Evolutionary conservation across 2,888 invertebrate species (phyloP).

Genomic region (Aplocera efformata): DNA sequence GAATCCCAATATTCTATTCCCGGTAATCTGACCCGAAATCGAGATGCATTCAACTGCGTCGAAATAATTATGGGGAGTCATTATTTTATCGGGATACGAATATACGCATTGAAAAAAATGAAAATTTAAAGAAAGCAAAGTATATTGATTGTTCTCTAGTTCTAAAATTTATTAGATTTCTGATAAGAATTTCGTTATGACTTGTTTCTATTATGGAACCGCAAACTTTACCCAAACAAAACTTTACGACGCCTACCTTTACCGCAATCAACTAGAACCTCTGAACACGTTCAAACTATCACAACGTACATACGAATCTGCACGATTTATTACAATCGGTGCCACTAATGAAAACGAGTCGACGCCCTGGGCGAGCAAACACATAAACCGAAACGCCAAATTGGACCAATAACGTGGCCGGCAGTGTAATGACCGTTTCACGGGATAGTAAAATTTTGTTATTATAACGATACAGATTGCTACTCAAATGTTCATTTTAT

Average conservation of each 20-base stretch:
- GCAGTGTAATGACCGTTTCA: conserved; percentile 49
- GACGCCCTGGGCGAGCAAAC: conserved; percentile 55
- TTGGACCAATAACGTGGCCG: conserved; percentile 55
- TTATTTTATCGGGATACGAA: no score
- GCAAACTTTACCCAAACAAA: conserved; percentile 1
- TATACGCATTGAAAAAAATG: no score
- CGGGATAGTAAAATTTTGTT: conserved; percentile 34
- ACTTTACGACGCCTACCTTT: conserved; percentile 20
- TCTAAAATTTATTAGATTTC: no score
- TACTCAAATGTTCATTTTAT: conserved; percentile 33
- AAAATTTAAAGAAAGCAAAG: no score
- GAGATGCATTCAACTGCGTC: no score
- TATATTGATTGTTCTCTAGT: no score
- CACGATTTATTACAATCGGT: conserved; percentile 51
- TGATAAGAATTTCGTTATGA: no score
- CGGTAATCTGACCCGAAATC: no score
- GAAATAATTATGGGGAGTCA: no score
- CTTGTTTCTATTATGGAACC: neutral
- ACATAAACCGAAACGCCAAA: conserved; percentile 58
- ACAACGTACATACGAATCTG: conserved; percentile 34
- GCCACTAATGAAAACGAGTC: conserved; percentile 58
- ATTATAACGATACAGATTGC: conserved; percentile 34
- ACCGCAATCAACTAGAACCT: conserved; percentile 7
- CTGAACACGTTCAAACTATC: conserved; percentile 26
- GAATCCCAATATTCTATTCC: no score